Conservation (phyloP, 1,140 invertebrate genomes). For the Drosophila gunungcola region DNA sequence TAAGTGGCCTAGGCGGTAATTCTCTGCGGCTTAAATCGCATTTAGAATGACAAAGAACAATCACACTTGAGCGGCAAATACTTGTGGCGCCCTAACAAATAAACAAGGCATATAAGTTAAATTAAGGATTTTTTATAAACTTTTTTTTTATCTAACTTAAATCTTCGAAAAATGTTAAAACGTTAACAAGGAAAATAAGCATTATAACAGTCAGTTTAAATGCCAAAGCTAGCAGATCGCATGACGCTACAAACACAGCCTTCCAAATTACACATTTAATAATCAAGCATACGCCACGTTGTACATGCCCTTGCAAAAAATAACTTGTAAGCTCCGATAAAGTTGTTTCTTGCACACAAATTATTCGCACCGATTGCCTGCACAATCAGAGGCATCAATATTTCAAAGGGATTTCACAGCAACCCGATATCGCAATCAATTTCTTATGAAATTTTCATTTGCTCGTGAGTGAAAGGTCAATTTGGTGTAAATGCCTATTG, state of each 20-base stretch:
- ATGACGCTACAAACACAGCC: neutral
- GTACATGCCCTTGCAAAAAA: neutral
- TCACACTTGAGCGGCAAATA: neutral
- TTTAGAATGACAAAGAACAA: neutral
- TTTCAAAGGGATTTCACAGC: constrained; percentile 42
- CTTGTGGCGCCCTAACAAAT: neutral
- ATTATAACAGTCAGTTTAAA: constrained; percentile 4
- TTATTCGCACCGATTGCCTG: constrained; percentile 14
- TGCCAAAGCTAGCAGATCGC: neutral
- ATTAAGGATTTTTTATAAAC: too few species aligned
- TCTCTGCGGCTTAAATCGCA: constrained; percentile 9
- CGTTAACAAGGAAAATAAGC: neutral
- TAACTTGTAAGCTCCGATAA: constrained; percentile 11
- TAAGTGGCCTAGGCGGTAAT: constrained; percentile 47
- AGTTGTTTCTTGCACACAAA: constrained; percentile 7
- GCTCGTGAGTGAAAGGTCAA: constrained; percentile 44
- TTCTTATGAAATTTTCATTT: constrained; percentile 49
- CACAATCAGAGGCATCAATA: constrained; percentile 23
- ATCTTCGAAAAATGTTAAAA: neutral
- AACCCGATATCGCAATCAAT: constrained; percentile 29
- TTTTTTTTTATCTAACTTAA: too few species aligned
- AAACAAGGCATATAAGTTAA: neutral
- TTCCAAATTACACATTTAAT: constrained; percentile 11
- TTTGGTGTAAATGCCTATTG: constrained; percentile 64
- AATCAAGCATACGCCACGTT: constrained; percentile 27